Evolutionary conservation across 2,113 vertebrate species (phyloP).

Genomic region (Gymnogyps californianus): DNA sequence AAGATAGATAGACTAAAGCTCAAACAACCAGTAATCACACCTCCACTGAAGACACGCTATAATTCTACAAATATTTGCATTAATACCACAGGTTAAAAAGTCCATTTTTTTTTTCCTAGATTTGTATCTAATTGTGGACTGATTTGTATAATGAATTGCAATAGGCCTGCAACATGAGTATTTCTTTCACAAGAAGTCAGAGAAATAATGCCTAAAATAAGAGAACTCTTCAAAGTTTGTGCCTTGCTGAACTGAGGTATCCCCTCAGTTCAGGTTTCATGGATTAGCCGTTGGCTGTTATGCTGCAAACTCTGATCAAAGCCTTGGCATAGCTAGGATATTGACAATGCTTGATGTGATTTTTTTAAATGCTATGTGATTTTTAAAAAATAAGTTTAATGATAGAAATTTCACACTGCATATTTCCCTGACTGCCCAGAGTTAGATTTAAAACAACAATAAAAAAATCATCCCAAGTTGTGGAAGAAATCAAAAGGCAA

Average conservation of each 20-base stretch:
- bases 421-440: neutral
- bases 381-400: neutral
- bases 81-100: neutral
- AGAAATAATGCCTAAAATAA: neutral
- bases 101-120: too few species aligned
- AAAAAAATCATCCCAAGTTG: neutral
- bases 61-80: too few species aligned
- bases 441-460: neutral
- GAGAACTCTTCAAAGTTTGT: neutral
- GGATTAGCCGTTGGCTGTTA: neutral
- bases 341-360: neutral
- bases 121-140: neutral
- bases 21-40: neutral
- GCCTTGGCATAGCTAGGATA: neutral
- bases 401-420: neutral
- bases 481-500: neutral
- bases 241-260: fast-evolving
- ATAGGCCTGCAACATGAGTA: neutral
- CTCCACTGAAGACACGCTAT: fast-evolving
- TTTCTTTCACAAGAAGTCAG: neutral
- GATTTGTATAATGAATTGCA: neutral
- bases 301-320: neutral
- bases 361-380: neutral
- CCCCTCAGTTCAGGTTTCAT: neutral
- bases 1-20: neutral